phyloP scores from a whole-genome alignment of 30 jellyfish, hydroid and myxozoan species.

The Aurelia aurita complex sp. Pacific region DNA sequence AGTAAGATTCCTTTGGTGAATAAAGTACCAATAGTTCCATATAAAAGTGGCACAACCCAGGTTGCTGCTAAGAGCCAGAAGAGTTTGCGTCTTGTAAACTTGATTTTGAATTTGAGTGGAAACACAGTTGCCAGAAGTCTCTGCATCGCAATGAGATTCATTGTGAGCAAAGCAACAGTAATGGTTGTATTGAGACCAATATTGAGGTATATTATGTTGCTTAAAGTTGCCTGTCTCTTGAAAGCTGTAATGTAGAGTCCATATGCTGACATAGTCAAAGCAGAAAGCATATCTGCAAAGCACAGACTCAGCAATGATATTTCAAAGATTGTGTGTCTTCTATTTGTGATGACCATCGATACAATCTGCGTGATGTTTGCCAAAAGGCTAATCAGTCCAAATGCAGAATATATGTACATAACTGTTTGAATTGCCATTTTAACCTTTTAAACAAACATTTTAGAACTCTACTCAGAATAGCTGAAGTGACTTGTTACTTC shows the following conservation, averaged over 20 bases:
- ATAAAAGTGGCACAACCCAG: neutral
- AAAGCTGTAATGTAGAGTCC: neutral
- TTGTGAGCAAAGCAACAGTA: neutral
- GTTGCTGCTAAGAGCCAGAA: neutral
- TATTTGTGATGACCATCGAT: neutral
- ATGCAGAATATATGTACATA: neutral
- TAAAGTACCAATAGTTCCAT: neutral
- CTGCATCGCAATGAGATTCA: conserved; percentile 5
- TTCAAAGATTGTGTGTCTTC: neutral
- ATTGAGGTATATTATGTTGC: neutral
- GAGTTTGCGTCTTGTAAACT: neutral
- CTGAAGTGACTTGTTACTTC: too few species aligned
- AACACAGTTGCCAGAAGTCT: conserved; percentile 1
- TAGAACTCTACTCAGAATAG: too few species aligned
- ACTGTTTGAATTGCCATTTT: too few species aligned
- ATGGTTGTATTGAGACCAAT: neutral
- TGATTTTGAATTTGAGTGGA: conserved; percentile 6
- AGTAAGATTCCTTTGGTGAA: neutral
- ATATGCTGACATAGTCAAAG: neutral
- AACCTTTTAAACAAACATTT: too few species aligned
- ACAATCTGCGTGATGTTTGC: neutral
- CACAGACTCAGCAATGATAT: conserved; percentile 1
- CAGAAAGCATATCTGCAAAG: conserved; percentile 6
- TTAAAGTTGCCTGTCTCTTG: neutral
- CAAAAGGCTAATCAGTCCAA: neutral